Conservation (phyloP, 2,797 vertebrate species). For the Lophotriccus pileatus region DNA sequence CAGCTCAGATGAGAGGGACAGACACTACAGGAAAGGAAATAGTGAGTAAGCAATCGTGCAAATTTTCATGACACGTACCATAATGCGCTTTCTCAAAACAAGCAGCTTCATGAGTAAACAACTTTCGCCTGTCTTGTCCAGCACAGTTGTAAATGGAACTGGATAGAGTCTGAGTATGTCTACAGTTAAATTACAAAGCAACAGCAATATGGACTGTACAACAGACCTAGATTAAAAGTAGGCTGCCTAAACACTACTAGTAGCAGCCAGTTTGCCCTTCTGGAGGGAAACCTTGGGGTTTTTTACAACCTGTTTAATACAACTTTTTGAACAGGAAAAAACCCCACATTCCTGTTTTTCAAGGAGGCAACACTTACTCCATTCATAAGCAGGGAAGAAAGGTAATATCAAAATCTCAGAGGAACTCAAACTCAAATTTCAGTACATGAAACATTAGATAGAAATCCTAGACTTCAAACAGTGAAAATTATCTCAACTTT, state of each 20-base stretch:
- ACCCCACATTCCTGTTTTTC: background rate
- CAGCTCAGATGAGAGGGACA: background rate
- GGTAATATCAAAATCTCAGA: background rate
- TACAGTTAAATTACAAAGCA: background rate
- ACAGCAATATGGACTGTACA: background rate
- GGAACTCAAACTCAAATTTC: background rate
- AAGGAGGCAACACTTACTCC: background rate
- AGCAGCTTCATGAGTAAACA: background rate
- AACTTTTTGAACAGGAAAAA: background rate
- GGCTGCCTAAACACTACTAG: background rate
- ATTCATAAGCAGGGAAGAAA: background rate
- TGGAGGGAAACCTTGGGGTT: background rate
- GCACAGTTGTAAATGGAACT: background rate
- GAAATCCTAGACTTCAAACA: background rate
- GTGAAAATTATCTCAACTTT: background rate
- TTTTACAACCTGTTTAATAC: background rate
- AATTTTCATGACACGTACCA: background rate
- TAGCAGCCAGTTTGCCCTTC: background rate
- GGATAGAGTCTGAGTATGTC: background rate
- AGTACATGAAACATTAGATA: background rate
- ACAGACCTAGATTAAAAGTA: background rate
- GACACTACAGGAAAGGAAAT: background rate
- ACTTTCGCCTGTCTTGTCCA: background rate
- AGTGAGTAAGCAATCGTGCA: background rate
- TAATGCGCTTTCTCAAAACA: background rate